Percentiles rank a stretch among this genome's conserved stretches.
These are phyloP conservation scores for Choreutis nemorana DNA, from an alignment of 2,888 invertebrate species.

Conservation along the genomic window DNA sequence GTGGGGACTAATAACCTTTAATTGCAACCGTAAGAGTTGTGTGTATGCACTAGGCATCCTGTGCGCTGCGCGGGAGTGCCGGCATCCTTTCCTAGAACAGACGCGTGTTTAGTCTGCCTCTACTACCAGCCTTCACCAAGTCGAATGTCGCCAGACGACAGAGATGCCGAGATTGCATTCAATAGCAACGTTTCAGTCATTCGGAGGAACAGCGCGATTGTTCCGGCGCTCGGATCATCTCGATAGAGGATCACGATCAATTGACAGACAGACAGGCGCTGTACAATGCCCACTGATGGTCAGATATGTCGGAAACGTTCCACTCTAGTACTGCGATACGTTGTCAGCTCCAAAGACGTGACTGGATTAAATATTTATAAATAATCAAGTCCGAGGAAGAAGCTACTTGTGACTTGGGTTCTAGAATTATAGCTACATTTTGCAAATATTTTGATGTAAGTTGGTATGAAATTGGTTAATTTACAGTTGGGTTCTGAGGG, in stretches of 20 bases:
- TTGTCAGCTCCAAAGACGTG: no score
- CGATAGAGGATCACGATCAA: no score
- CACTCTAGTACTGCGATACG: no score
- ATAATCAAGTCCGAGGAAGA: no score
- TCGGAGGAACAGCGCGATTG: slow-evolving; percentile 12
- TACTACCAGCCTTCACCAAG: slow-evolving; percentile 1
- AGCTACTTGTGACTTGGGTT: no score
- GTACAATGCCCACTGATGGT: slow-evolving; percentile 16
- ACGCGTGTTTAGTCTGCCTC: slow-evolving; percentile 13
- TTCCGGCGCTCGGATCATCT: no score
- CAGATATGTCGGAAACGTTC: slow-evolving; percentile 16
- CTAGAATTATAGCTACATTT: no score
- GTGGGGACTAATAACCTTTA: slow-evolving; percentile 22
- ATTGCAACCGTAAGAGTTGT: slow-evolving; percentile 15
- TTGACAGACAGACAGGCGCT: slow-evolving; percentile 32
- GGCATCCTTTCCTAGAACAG: slow-evolving; percentile 38
- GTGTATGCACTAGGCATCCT: slow-evolving; percentile 7
- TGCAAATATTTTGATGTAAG: no score
- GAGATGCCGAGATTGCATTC: neutral
- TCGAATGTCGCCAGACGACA: neutral
- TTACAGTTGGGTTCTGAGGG: no score
- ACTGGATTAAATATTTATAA: no score
- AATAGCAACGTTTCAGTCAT: slow-evolving; percentile 5
- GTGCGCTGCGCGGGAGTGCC: slow-evolving; percentile 18
- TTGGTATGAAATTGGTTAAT: no score